Base-by-base conservation (phyloP, 2,113 vertebrate species). In the Noturus placidus region DNA sequence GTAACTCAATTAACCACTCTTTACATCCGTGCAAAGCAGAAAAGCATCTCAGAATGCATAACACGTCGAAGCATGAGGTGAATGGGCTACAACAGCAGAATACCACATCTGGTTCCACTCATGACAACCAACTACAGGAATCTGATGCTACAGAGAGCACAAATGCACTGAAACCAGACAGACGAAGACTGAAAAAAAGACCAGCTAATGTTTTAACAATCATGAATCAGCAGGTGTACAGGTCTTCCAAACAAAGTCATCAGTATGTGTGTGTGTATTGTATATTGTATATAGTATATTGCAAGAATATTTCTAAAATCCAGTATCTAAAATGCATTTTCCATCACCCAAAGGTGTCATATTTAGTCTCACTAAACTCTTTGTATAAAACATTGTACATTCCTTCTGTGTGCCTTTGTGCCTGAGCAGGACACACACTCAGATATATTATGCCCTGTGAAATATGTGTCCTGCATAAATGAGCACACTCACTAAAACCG, bases 401-500 rank as follows among this genome's bases (percentile, higher is more conserved):
- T 67, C 33, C 38, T 11, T 33, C 33, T 69, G 70, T 70, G 65
- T 46, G 10, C 70, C 88, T 88, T 88, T 80, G 88, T 89, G 82
- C 74, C 52, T 92, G 87, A 88, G 92, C 87, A 92, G 92, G 89
- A 67, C 88, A 89, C 81, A 90, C 61, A 85, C 87, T 86, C 65
- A 82, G 85, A 88, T 69, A 52, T 86, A 89, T 83, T 76, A 91
- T 92, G 89, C 89, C 84, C 88, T 70, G 89, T 91, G 87, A 93
- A 91, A 93, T 92, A 93, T 88, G 90, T 87, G 88, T 87, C 67
- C 87, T 83, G 89, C 91, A 89, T 93, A 94, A 83, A 95, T 92
- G 91, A 93, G 93, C 94, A 90, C 93, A 91, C 94, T 93, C 91
- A 86, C 91, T 94, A 94, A 93, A 94, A 93, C 92, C 93, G 94